These are phyloP conservation scores for Orthosia cruda DNA, from an alignment of 2,888 invertebrate genomes.

Conservation along the genomic window DNA sequence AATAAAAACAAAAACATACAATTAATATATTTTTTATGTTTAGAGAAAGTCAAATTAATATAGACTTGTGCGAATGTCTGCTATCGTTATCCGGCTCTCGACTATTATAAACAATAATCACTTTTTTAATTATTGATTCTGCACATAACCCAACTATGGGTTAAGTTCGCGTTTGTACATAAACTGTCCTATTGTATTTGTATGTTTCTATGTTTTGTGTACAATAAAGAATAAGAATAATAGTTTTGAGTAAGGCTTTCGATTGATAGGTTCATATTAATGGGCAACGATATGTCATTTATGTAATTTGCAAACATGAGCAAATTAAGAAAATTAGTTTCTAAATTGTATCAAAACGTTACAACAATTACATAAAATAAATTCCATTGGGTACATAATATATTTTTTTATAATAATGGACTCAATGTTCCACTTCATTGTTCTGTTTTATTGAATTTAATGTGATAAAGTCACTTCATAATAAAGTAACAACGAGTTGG, in stretches of 20 bases:
- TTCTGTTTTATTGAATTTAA: constrained; percentile 33
- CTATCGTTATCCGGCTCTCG: constrained; percentile 50
- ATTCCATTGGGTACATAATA: constrained; percentile 1
- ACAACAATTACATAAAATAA: constrained; percentile 19
- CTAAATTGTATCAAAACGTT: constrained; percentile 36
- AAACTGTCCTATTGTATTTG: no score
- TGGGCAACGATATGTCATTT: constrained; percentile 38
- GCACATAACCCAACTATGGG: no score
- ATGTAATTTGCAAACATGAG: constrained; percentile 34
- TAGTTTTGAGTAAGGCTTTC: constrained; percentile 46
- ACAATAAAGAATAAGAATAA: no score
- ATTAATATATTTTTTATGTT: constrained; percentile 23
- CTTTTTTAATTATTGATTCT: constrained; percentile 64
- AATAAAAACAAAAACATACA: constrained; percentile 32
- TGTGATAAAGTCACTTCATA: neutral
- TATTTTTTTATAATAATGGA: constrained; percentile 17
- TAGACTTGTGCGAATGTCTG: constrained; percentile 51
- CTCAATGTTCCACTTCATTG: constrained; percentile 26
- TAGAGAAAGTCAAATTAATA: constrained; percentile 57
- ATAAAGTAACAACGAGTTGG: neutral
- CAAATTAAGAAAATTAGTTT: constrained; percentile 46
- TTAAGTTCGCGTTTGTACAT: no score
- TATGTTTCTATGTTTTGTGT: no score
- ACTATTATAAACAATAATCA: constrained; percentile 51
- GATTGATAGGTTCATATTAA: constrained; percentile 37